phyloP scores from a whole-genome alignment of 1,140 invertebrate species.

The Saccostrea cuccullata region DNA sequence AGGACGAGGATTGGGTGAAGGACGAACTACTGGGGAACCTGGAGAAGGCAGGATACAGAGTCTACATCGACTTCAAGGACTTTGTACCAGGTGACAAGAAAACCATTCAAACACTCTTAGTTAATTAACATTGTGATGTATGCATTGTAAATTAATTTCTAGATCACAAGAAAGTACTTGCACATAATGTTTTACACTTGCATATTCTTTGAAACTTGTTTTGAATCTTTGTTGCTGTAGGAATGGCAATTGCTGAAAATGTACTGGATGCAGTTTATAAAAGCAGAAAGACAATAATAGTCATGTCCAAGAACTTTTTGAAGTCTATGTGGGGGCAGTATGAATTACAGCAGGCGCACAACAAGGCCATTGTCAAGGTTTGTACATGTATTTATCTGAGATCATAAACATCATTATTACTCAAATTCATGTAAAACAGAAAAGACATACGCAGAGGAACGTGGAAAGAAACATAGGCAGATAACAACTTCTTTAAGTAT shows the following conservation, averaged over 20 bases:
- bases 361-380: constrained; percentile 63
- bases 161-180: background rate
- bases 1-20: constrained; percentile 62
- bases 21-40: constrained; percentile 57
- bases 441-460: too few species aligned
- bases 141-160: background rate
- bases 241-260: constrained; percentile 65
- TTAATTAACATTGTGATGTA: background rate
- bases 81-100: constrained; percentile 64
- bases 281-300: constrained; percentile 63
- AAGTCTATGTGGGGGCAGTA: constrained; percentile 68
- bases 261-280: constrained; percentile 66
- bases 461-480: too few species aligned
- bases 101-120: background rate
- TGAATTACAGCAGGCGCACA: constrained; percentile 65
- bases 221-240: constrained; percentile 9
- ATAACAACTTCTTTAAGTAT: too few species aligned
- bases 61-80: constrained; percentile 67
- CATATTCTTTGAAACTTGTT: background rate
- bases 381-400: background rate
- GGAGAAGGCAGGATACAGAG: constrained; percentile 51
- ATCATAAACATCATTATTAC: too few species aligned
- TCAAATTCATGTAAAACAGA: too few species aligned
- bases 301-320: constrained; percentile 67
- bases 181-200: background rate